Evolutionary conservation across 2,888 invertebrate species (phyloP).

Genomic region (Carpatolechia fugitivella): DNA sequence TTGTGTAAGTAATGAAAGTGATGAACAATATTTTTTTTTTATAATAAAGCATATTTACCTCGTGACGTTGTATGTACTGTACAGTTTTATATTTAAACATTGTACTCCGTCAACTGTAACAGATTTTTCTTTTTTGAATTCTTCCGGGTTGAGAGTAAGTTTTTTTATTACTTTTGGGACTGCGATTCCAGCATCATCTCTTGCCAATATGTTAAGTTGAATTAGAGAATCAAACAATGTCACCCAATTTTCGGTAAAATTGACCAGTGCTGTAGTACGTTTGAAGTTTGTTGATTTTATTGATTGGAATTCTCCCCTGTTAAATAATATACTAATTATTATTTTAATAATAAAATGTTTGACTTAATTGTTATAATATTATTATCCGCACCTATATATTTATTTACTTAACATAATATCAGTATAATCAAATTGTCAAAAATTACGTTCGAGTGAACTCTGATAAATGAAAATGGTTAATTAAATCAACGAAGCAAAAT

Average conservation of each 20-base stretch:
- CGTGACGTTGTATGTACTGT: not conserved
- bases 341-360: not conserved
- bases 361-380: no score
- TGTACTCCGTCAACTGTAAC: not conserved
- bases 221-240: constrained; percentile 37
- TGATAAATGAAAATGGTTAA: no score
- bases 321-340: no score
- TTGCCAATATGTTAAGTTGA: constrained; percentile 33
- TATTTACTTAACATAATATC: no score
- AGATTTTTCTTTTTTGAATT: not conserved
- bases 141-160: not conserved
- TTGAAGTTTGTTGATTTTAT: constrained; percentile 29
- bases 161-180: not conserved
- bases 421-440: no score
- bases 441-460: no score
- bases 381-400: no score
- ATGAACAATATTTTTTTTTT: not conserved
- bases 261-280: constrained; percentile 29
- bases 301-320: constrained; percentile 35
- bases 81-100: not conserved
- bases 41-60: not conserved
- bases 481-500: no score
- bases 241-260: constrained; percentile 37
- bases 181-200: constrained; percentile 29
- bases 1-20: no score